A percentile compares a stretch with the other conserved stretches of the same genome.
Conservation (phyloP, 1,140 invertebrate species). For the Zaprionus africanus region DNA sequence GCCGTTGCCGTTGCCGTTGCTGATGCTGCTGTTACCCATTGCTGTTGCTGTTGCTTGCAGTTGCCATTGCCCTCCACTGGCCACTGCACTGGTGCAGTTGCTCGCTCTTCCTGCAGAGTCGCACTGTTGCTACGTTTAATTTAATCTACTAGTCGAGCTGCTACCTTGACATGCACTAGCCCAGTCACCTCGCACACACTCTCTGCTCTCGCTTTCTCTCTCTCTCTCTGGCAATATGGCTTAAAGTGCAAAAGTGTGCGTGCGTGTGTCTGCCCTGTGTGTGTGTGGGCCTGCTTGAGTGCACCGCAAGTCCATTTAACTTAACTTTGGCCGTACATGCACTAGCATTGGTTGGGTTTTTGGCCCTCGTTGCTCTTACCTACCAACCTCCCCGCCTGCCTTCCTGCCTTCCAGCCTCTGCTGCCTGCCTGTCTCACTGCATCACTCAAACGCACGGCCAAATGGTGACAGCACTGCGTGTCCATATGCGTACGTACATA, state of each 20-base stretch:
- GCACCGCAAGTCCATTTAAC: constrained; percentile 81
- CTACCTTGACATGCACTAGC: constrained; percentile 73
- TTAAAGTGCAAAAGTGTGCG: constrained; percentile 24
- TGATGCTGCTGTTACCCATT: not conserved
- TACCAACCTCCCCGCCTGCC: not conserved
- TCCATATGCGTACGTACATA: constrained; percentile 30
- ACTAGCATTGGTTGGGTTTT: constrained; percentile 34
- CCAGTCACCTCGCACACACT: constrained; percentile 7
- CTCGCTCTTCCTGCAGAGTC: constrained; percentile 34
- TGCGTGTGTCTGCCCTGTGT: constrained; percentile 19
- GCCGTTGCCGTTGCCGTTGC: constrained; percentile 27
- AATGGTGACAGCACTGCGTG: constrained; percentile 56
- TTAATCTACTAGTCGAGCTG: constrained; percentile 77
- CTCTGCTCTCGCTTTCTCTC: not conserved
- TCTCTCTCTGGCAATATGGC: constrained; percentile 11
- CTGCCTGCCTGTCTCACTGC: constrained; percentile 58
- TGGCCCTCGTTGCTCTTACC: not conserved
- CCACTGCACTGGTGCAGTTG: constrained; percentile 59
- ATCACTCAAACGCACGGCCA: constrained; percentile 70
- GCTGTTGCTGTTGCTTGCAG: constrained; percentile 13
- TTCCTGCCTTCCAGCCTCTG: constrained; percentile 4
- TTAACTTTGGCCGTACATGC: constrained; percentile 67
- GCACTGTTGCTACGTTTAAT: constrained; percentile 70
- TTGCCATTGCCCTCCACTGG: not conserved
- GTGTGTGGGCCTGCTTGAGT: constrained; percentile 60